A percentile compares a stretch with the other conserved stretches of the same genome.
phyloP scores from a whole-genome alignment of 2,113 vertebrate species.

The Mixornis gularis region DNA sequence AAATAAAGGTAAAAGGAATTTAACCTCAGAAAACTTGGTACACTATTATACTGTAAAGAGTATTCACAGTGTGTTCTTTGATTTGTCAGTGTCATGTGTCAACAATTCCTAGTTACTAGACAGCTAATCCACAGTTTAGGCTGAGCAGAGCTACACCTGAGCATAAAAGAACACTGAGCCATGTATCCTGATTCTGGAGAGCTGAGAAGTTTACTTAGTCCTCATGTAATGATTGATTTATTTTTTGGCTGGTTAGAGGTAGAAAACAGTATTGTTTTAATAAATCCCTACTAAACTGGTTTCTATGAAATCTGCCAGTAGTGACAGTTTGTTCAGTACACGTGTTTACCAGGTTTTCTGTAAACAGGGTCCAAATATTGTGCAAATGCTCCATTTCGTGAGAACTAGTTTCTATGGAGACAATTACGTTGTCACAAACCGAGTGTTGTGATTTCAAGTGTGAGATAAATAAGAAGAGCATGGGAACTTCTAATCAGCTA shows the following conservation, averaged over 20 bases:
- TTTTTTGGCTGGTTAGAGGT: neutral
- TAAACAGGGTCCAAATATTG: constrained; percentile 60
- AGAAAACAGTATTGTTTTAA: neutral
- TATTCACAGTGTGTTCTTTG: neutral
- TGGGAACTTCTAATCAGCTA: constrained; percentile 33
- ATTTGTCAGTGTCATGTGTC: neutral
- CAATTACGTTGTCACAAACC: constrained; percentile 40
- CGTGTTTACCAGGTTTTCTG: constrained; percentile 23
- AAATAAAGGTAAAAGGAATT: neutral
- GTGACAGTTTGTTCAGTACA: neutral
- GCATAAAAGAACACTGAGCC: too few species aligned
- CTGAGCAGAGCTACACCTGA: neutral
- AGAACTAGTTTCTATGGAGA: constrained; percentile 58
- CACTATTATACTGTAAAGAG: neutral
- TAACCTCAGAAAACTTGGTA: neutral
- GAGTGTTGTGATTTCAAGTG: constrained; percentile 31
- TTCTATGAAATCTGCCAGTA: neutral
- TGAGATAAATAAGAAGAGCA: constrained; percentile 34
- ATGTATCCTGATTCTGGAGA: too few species aligned
- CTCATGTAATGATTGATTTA: neutral
- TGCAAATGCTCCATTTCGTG: neutral
- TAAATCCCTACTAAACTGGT: neutral
- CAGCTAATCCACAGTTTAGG: neutral
- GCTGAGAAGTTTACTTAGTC: neutral
- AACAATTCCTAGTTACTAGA: neutral